Evolutionary conservation across 2,113 vertebrate species (phyloP).

Genomic region (Oenanthe melanoleuca): DNA sequence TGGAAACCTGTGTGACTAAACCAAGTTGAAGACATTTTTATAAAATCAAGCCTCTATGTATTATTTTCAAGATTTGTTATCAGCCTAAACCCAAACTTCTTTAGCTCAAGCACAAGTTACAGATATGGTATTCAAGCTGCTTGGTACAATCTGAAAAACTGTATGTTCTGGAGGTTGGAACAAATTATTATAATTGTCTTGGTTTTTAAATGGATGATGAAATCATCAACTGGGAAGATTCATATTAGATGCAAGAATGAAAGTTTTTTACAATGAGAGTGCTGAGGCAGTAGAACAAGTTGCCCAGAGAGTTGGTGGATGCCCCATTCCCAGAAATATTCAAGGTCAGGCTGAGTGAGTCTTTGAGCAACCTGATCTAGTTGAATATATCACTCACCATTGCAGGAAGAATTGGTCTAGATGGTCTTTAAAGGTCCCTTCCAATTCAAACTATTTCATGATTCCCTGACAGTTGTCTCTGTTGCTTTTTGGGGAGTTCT

Average conservation of each 20-base stretch:
- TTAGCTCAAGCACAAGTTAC: not conserved
- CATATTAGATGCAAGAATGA: not conserved
- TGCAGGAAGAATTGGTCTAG: not conserved
- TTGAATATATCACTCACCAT: not conserved
- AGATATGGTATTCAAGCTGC: not conserved
- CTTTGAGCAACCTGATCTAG: not conserved
- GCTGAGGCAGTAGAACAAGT: not conserved
- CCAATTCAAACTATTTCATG: not conserved
- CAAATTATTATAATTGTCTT: not conserved
- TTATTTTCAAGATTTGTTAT: not conserved
- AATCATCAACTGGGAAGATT: not conserved
- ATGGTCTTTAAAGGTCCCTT: not conserved
- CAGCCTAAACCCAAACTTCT: not conserved
- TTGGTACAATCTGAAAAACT: not conserved
- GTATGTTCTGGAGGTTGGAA: not conserved
- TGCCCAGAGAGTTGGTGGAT: not conserved
- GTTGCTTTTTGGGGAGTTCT: not conserved
- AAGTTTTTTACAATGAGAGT: not conserved
- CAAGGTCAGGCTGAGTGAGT: fast-evolving
- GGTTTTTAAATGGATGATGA: not conserved
- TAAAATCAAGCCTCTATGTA: not conserved
- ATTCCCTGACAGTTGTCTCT: not conserved
- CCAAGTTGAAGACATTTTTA: not conserved
- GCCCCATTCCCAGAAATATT: not conserved
- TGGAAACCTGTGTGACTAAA: not conserved